Evolutionary conservation across 1,140 invertebrate genomes (phyloP), one percentile per base, ranked within the genome.

Genomic region (Orchestia grillus): DNA sequence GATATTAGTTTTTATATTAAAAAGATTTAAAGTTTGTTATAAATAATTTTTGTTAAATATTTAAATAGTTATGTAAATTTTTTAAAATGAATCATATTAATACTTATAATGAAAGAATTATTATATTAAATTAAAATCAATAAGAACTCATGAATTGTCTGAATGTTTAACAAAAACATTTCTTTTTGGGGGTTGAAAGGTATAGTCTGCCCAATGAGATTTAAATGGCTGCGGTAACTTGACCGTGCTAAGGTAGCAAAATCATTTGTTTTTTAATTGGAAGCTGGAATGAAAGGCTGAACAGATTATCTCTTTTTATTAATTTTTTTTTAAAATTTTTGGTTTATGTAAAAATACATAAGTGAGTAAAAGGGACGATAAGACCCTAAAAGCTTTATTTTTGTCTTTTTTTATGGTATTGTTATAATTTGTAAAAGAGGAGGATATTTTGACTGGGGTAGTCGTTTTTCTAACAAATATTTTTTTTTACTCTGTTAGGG

Each of bases 341-440:
- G 44, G 42, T 96, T 57, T 95, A 95, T 96, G 96, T 96, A 96
- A 96, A 96, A 95, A 96, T 47, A 97, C 97, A 98, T 98, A 98
- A 98, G 98, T 98, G 92, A 96, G 96, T 97, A 97, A 97, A 97
- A 97, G 97, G 98, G 98, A 98, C 97, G 97, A 98, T 97, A 98
- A 98, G 97, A 98, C 97, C 98, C 97, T 97, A 97, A 97, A 98
- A 98, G 98, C 97, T 98, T 98, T 98, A 97, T 98, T 98, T 97
- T 96, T 97, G 97, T 97, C 97, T 97, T 87, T 91, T 44, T 97
- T 97, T 97, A 97, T 97, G 97, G n/a, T n/a, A n/a, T 97, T 97
- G 96, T 97, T 97, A 97, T 0, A 43, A 57, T 53, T 44, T 90
- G 87, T 40, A n/a, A n/a, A n/a, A 41, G 4, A 42, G 47, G 15